These are phyloP conservation scores for Anabas testudineus DNA, from an alignment of 2,797 vertebrate species.

Conservation along the genomic window DNA sequence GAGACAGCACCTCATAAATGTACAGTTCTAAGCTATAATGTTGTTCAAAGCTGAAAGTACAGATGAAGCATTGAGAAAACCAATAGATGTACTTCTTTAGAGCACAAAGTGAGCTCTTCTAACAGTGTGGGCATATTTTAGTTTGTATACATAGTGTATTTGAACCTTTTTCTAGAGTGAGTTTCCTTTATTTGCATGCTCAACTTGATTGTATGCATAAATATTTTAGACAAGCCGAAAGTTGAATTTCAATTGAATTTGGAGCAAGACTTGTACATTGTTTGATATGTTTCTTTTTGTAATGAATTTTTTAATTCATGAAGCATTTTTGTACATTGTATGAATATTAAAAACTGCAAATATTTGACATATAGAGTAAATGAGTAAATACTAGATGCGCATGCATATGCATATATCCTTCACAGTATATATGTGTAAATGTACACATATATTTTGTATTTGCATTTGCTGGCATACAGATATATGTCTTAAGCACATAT, in stretches of 20 bases:
- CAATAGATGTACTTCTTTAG: conserved; percentile 85
- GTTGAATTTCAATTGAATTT: conserved; percentile 99
- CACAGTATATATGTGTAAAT: conserved; percentile 87
- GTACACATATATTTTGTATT: conserved; percentile 88
- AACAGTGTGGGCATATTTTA: conserved; percentile 95
- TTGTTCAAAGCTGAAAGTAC: conserved; percentile 81
- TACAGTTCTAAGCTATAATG: conserved; percentile 81
- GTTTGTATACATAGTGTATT: conserved; percentile 99
- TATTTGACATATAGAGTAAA: conserved; percentile 90
- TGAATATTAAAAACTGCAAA: conserved; percentile 90
- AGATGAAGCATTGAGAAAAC: conserved; percentile 83
- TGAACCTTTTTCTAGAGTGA: conserved; percentile 97
- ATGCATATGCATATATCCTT: conserved; percentile 88
- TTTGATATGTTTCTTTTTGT: conserved; percentile 99
- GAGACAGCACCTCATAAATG: conserved; percentile 74
- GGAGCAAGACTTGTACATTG: conserved; percentile 99
- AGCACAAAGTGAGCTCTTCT: conserved; percentile 86
- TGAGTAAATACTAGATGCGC: conserved; percentile 89
- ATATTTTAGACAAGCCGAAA: conserved; percentile 99
- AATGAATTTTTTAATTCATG: conserved; percentile 99
- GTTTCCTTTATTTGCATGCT: conserved; percentile 93
- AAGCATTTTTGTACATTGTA: conserved; percentile 99
- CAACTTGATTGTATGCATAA: conserved; percentile 99
- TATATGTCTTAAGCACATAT: conserved; percentile 88
- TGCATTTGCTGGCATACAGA: conserved; percentile 85